A percentile compares a stretch with the other conserved stretches of the same genome.
phyloP scores from a whole-genome alignment of 1,140 invertebrate species.

The Drosophila insularis region DNA sequence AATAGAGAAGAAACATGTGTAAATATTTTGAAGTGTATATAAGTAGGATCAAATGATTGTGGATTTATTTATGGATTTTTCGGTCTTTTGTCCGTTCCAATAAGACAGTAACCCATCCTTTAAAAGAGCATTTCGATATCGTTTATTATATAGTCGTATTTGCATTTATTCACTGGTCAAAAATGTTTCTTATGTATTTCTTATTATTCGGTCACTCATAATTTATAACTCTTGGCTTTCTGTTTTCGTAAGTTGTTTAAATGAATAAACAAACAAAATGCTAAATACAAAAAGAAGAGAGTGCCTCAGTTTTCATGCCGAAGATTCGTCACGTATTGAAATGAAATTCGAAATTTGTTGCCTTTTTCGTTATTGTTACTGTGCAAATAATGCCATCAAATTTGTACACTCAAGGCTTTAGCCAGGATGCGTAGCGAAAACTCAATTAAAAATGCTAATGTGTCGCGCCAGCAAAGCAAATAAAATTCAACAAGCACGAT shows the following conservation, averaged over 20 bases:
- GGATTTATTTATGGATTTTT: too few relatives aligned
- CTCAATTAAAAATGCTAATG: slow-evolving; percentile 74
- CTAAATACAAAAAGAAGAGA: slow-evolving; percentile 36
- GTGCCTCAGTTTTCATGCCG: slow-evolving; percentile 50
- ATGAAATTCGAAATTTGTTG: slow-evolving; percentile 29
- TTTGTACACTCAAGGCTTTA: slow-evolving; percentile 21
- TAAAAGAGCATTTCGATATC: neutral
- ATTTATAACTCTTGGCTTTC: slow-evolving; percentile 11
- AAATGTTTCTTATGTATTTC: slow-evolving; percentile 70
- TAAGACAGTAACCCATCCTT: too few relatives aligned
- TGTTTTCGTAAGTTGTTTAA: slow-evolving; percentile 16
- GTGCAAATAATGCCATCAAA: slow-evolving; percentile 50
- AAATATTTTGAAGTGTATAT: too few relatives aligned
- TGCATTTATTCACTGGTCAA: slow-evolving; percentile 20
- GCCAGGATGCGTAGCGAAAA: slow-evolving; percentile 54
- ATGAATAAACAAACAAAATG: slow-evolving; percentile 60
- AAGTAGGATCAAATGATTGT: too few relatives aligned
- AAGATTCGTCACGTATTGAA: slow-evolving; percentile 63
- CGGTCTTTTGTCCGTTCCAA: too few relatives aligned
- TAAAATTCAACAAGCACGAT: slow-evolving; percentile 22
- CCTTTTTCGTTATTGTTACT: neutral
- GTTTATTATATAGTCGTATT: neutral
- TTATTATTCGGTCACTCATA: slow-evolving; percentile 45
- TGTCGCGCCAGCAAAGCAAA: slow-evolving; percentile 20
- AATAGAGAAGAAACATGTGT: too few relatives aligned